These are phyloP conservation scores for Psettodes erumei DNA, from an alignment of 2,113 vertebrate species.

Conservation along the genomic window DNA sequence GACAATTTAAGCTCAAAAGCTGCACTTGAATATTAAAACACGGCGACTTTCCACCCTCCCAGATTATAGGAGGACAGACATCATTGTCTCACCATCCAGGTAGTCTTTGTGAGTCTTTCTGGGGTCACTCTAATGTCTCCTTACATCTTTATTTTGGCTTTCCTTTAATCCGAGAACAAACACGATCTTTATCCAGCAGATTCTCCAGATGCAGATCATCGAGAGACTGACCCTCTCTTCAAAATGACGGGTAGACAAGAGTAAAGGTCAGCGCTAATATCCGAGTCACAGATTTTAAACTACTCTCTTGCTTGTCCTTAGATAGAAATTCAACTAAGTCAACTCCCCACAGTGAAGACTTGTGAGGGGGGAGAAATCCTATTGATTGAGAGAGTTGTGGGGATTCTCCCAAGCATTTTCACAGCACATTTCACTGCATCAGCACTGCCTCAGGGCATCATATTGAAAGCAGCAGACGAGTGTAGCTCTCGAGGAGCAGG, in stretches of 20 bases:
- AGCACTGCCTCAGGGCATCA: constrained; percentile 72
- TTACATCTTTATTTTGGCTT: constrained; percentile 6
- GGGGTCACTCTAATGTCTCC: constrained; percentile 3
- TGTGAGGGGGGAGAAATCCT: constrained; percentile 44
- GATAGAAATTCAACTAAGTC: constrained; percentile 60
- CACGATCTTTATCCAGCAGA: constrained; percentile 29
- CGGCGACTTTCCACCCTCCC: constrained; percentile 13
- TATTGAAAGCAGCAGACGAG: constrained; percentile 67
- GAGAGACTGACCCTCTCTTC: constrained; percentile 6
- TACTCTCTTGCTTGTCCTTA: constrained; percentile 40
- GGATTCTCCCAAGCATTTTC: constrained; percentile 72
- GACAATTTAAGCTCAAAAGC: constrained; percentile 40
- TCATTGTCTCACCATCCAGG: background rate
- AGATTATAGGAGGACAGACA: constrained; percentile 3
- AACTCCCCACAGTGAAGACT: constrained; percentile 55
- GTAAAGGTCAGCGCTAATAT: constrained; percentile 65
- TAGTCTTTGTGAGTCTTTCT: background rate
- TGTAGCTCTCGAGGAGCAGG: constrained; percentile 62
- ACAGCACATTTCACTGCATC: constrained; percentile 78
- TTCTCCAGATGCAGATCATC: constrained; percentile 18
- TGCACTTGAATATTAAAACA: constrained; percentile 39
- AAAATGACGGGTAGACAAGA: constrained; percentile 52
- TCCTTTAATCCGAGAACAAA: constrained; percentile 27
- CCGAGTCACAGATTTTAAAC: constrained; percentile 47
- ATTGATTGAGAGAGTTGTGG: constrained; percentile 63